Base-by-base conservation (phyloP, 2,888 invertebrate species). In the Pristionchus japonicus region DNA sequence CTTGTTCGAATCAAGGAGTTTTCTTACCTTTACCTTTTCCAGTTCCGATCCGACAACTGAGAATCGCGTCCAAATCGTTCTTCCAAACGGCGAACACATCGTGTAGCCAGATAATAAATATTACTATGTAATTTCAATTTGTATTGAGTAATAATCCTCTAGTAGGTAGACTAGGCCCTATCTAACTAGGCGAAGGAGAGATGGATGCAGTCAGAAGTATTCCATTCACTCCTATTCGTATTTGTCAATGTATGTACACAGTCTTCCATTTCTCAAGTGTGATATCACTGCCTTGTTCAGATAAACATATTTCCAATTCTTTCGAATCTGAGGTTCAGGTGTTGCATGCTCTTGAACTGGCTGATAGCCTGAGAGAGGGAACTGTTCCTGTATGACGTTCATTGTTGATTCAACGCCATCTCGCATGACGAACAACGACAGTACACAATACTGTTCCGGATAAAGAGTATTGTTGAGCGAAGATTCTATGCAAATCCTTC, bases 11-110 rank as follows among this genome's bases (percentile, higher is more conserved):
- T n/a, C 43, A 43, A 43, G 57, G n/a, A n/a, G 27, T 27, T 74
- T 31, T 31, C 17, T 74, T 20, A 37, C 27, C 31, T 70, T 37
- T 31, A 17, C 2, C 47, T 64, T 86, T 49, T n/a, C n/a, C 70
- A 86, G 86, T 34, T 86, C 86, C 47, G 86, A 86, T n/a, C 74
- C 86, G 9, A 70, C 67, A 0, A 40, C 49, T n/a, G 70, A 37
- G 31, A 70, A 70, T 20, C 86, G 86, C 20, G 86, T 86, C 0
- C 49, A 86, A 52, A 86, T 86, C 34, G 70, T 86, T 3, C 49
- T 86, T 37, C 86, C 86, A 13, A 74, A 86, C 31, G 86, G 86
- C 23, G 85, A 85, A 15, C 64, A 57, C 17, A 64, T 85, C 40
- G 85, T 85, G 43, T 85, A 85, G 85, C 57, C 27, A 17, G 11